These are phyloP conservation scores for Antennarius striatus DNA, from an alignment of 2,113 vertebrate genomes.

Conservation along the genomic window DNA sequence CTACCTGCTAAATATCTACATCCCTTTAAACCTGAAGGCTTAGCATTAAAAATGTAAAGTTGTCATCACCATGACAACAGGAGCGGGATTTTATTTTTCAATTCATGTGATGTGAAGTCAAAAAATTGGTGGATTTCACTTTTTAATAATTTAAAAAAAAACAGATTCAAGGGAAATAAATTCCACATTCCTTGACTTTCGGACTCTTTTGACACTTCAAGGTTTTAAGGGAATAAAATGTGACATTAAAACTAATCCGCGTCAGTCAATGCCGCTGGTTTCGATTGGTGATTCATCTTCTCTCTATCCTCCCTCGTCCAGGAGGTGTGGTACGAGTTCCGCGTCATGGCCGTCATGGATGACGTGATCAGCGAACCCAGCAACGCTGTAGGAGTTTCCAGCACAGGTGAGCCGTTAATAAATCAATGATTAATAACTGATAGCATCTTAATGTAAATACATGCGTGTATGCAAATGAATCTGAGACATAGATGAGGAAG, in stretches of 20 bases:
- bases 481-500: no score
- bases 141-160: no score
- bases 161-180: no score
- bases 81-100: background rate
- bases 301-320: conserved; percentile 48
- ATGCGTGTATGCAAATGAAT: no score
- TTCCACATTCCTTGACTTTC: no score
- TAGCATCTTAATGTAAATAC: no score
- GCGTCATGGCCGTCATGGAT: conserved; percentile 96
- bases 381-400: conserved; percentile 95
- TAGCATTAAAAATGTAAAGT: background rate
- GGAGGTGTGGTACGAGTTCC: conserved; percentile 99
- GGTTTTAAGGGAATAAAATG: background rate
- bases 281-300: background rate
- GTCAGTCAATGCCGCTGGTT: background rate
- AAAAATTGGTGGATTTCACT: background rate
- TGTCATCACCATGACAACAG: background rate
- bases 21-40: background rate
- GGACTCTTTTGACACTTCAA: background rate
- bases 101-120: background rate
- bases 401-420: conserved; percentile 85
- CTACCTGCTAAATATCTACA: no score
- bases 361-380: conserved; percentile 95
- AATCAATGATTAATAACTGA: no score
- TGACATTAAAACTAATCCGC: background rate